Base-by-base conservation (phyloP, 2,113 vertebrate genomes). In the Barbus barbus region DNA sequence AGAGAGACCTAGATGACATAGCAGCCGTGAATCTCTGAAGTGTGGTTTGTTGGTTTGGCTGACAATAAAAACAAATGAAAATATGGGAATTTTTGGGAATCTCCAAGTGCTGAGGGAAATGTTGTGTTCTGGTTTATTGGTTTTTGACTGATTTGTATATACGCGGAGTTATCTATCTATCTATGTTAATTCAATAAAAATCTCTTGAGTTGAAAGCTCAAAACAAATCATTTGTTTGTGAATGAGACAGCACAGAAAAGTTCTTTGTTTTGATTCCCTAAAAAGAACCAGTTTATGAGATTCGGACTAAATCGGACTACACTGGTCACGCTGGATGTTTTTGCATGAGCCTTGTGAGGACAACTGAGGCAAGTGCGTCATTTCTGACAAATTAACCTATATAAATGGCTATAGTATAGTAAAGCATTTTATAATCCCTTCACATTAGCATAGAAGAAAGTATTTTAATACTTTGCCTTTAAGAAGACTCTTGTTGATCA, bases 11-110 rank as follows among this genome's bases (percentile, higher is more conserved):
- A 38, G 36, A 6, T 38, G 36, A 38, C 5, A 38, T 38, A 38
- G 5, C 5, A 0, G 36, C 36, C 5, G 36, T 38, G 5, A 38
- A 38, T 38, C 36, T 38, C 36, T 38, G 1, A n/a, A 38, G 4
- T 76, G 74, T 76, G 74, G 31, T 58, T 78, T 78, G 51, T 60
- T 78, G 51, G 75, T 78, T 38, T 58, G 51, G 51, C 31, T 24
- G 53, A 38, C 75, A 78, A 78, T 38, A 58, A 46, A 56, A 6
- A 65, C 9, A 8, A 28, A 9, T 22, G 61, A 22, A 53, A 56
- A 33, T 38, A 24, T 36, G 28, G 20, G 36, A 36, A 3, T 76
- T 33, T 69, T 38, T 5, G 1, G 18, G 8, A n/a, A 60, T 5
- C 22, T 38, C 13, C 8, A 26, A 51, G 28, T n/a, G 28, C 74